Evolutionary conservation across 2,797 vertebrate species (phyloP).

Genomic region (Epinephelus malabaricus): DNA sequence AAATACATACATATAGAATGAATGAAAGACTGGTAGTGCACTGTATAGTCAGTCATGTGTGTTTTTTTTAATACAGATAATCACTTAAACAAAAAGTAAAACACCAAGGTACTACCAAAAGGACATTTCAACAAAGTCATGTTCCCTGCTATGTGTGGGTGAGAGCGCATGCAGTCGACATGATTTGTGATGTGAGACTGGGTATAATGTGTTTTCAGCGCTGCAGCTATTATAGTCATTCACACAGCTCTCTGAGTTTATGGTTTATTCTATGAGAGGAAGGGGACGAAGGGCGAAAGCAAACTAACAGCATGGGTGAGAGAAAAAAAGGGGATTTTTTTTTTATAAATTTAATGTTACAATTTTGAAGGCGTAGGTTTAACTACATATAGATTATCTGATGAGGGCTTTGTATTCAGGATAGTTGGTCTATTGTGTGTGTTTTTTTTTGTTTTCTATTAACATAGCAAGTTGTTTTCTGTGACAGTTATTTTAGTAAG

Average conservation of each 20-base stretch:
- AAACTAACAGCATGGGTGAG: background rate
- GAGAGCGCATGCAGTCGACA: background rate
- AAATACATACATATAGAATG: background rate
- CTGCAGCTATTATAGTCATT: constrained; percentile 15
- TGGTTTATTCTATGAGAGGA: constrained; percentile 9
- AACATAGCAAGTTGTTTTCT: background rate
- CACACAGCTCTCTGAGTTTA: constrained; percentile 20
- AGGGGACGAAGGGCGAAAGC: background rate
- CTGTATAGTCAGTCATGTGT: background rate
- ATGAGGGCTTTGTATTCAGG: background rate
- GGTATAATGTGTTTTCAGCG: constrained; percentile 11
- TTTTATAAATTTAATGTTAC: background rate
- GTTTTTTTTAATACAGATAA: background rate
- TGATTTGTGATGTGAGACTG: constrained; percentile 30
- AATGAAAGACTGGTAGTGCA: background rate
- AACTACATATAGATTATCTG: too few species aligned
- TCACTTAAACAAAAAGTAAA: background rate
- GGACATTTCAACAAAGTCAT: background rate
- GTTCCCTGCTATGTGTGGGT: constrained; percentile 4
- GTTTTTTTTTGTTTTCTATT: background rate
- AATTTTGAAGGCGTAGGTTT: background rate
- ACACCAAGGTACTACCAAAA: background rate
- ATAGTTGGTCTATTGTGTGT: background rate
- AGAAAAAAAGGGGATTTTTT: background rate
- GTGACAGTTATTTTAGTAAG: background rate